Percentiles rank a stretch among this genome's conserved stretches.
phyloP scores from a whole-genome alignment of 1,140 invertebrate species.

The Eriosoma lanigerum region DNA sequence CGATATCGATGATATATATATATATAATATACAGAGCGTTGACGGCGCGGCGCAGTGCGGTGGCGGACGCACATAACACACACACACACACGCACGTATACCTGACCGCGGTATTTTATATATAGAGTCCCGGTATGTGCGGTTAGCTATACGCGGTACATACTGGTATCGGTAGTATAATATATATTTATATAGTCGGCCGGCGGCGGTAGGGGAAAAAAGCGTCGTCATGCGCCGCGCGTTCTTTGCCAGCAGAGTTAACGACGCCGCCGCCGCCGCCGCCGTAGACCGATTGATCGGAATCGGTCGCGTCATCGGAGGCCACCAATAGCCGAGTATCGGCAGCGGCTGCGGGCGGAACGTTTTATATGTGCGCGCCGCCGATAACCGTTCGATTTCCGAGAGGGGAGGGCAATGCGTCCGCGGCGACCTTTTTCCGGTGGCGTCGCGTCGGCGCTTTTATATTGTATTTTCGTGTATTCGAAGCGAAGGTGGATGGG shows the following conservation, averaged over 20 bases:
- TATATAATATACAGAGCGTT: too few species aligned
- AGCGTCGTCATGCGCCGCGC: constrained; percentile 37
- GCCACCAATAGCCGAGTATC: constrained; percentile 40
- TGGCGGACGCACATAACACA: not conserved
- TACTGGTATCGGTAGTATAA: not conserved
- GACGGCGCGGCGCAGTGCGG: not conserved
- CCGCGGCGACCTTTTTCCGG: constrained; percentile 13
- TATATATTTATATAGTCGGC: not conserved
- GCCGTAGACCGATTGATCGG: constrained; percentile 46
- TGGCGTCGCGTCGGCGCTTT: not conserved
- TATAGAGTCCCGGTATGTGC: not conserved
- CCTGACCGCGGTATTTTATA: constrained; percentile 18
- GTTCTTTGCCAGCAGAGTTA: too few species aligned
- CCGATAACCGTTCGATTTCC: constrained; percentile 48
- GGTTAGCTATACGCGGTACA: not conserved
- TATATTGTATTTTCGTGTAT: constrained; percentile 45
- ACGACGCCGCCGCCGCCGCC: not conserved
- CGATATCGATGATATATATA: constrained; percentile 41
- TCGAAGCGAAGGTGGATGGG: constrained; percentile 3
- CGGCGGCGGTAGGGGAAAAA: constrained; percentile 10
- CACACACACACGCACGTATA: not conserved
- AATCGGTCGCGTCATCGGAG: constrained; percentile 43
- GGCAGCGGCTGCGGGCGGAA: constrained; percentile 31
- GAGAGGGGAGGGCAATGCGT: not conserved
- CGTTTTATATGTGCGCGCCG: constrained; percentile 12